Evolutionary conservation across 2,797 vertebrate species (phyloP), one percentile per base, ranked within the genome.

Genomic region (Sebastes matsubarae): DNA sequence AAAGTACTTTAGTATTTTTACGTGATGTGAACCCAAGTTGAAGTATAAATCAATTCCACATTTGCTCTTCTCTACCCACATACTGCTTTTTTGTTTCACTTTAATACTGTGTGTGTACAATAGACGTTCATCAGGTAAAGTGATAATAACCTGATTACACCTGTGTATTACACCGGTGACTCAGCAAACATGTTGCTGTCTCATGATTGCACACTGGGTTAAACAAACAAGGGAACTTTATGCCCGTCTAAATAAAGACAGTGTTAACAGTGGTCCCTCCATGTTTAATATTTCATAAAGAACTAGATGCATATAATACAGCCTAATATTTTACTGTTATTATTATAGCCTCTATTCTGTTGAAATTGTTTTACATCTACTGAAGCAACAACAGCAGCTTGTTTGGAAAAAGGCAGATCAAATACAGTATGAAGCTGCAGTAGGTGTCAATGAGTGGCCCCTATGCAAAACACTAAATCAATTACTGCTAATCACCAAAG

Each of bases 151-250:
- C 32, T 72, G 61, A 60, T 63, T 22, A 58, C 52, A 70, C 65
- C 32, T 77, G 22, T 52, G n/a, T n/a, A n/a, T n/a, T n/a, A n/a
- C n/a, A n/a, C n/a, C n/a, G 38, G 16, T 74, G 69, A 74, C 58
- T 68, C 34, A 57, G 60, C 34, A 82, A 46, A 77, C 22, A 61
- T 55, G 34, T 25, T 42, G 20, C 32, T 8, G 46, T 54, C 64
- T 68, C 68, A 65, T 50, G 24, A 30, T 55, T 54, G 54, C 42
- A 42, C 3, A 9, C 2, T 32, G 68, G 10, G 30, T 81, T 30
- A 61, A 71, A 42, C 30, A 81, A 34, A 34, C 0, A 18, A 34
- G 59, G 10, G 3, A 24, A 69, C 18, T 72, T 46, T 16, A 57
- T 50, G 11, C 20, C 2, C 1, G 1, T 36, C 9, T 36, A n/a